Percentiles rank a stretch among this genome's conserved stretches.
phyloP scores from a whole-genome alignment of 1,140 invertebrate genomes.

The Drosophila parabipectinata region DNA sequence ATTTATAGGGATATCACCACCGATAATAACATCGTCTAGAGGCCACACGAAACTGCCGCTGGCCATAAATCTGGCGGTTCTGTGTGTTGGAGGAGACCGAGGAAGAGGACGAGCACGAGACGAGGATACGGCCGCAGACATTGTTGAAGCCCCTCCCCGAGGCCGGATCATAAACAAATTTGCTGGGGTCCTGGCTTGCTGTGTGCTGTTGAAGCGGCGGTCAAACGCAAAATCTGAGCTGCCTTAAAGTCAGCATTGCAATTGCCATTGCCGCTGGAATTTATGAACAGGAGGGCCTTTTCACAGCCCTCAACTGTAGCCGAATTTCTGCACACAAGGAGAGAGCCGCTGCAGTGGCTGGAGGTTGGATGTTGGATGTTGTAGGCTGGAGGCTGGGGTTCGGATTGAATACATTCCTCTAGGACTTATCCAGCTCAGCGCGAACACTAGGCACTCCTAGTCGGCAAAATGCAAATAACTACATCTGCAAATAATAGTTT shows the following conservation, averaged over 20 bases:
- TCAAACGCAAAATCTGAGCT: constrained; percentile 24
- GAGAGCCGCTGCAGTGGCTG: neutral
- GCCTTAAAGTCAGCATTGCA: constrained; percentile 49
- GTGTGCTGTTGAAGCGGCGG: neutral
- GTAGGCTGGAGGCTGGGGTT: neutral
- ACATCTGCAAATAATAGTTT: constrained; percentile 1
- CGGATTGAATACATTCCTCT: neutral
- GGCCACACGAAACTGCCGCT: constrained; percentile 7
- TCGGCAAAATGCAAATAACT: constrained; percentile 1
- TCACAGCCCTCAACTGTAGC: constrained; percentile 46
- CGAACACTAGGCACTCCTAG: neutral
- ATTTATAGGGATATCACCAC: constrained; percentile 12
- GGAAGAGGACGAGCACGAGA: neutral
- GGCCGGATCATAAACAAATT: constrained; percentile 15
- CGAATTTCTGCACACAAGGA: constrained; percentile 16
- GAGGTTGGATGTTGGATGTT: too few relatives aligned
- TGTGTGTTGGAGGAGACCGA: constrained; percentile 17
- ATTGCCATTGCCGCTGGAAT: constrained; percentile 41
- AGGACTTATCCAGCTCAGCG: neutral
- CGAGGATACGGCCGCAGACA: constrained; percentile 7
- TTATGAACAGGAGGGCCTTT: constrained; percentile 36
- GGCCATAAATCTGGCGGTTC: constrained; percentile 61
- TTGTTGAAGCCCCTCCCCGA: constrained; percentile 4
- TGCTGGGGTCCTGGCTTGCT: neutral
- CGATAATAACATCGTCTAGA: neutral